Evolutionary conservation across 2,113 vertebrate species (phyloP), one percentile per base, ranked within the genome.

Genomic region (Corvus cornix): DNA sequence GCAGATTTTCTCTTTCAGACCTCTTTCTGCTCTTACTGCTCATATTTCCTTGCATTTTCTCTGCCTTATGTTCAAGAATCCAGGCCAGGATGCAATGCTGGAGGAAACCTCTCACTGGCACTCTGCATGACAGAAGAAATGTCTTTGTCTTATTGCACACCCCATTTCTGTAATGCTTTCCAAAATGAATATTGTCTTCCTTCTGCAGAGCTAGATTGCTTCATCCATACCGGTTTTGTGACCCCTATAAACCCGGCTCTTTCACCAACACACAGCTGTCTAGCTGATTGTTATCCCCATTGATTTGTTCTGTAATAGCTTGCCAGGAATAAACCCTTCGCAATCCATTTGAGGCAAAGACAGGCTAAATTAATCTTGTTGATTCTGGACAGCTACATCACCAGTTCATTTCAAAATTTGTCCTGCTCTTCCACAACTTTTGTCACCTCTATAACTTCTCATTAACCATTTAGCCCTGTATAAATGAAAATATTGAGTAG

Each of bases 281-380:
- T 90, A 16, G 68, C 79, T 90, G 89, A 92, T 88, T 90, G 72
- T 86, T 94, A 88, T 89, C 83, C 88, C 48, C 68, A 46, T 81
- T 90, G 94, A 93, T 95, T 93, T 93, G 63, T 80, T 80, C 73
- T 43, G 62, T 74, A 93, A 83, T 82, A 93, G 85, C 67, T 93
- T 90, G 63, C 85, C 46, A 72, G 82, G 78, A 93, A 69, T 85
- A 90, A 91, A 85, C 62, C 49, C 27, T 76, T 87, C 11, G 1
- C 58, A n/a, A 46, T 48, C 39, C 41, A 52, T 76, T 88, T 68
- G 78, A 88, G 69, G 60, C 46, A 69, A 93, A 94, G 75, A 72
- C 58, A 89, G 51, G 46, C 37, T 85, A 78, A 94, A 95, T 83
- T 83, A 35, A 80, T 92, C 72, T 67, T 74, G 59, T 84, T 93